These are phyloP conservation scores for Bursaphelenchus okinawaensis DNA, from an alignment of 2,888 invertebrate genomes.

Conservation along the genomic window DNA sequence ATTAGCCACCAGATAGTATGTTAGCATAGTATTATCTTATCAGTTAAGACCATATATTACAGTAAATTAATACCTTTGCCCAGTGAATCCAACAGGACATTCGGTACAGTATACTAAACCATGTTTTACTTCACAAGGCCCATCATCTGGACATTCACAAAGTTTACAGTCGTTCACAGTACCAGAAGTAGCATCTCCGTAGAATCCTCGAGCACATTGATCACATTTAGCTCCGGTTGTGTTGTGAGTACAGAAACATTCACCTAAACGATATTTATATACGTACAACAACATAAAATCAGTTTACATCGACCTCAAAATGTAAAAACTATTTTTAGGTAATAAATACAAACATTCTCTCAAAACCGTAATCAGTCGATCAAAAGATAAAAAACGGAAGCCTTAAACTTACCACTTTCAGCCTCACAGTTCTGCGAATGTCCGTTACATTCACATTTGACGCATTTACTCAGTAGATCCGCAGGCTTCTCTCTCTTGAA, in stretches of 20 bases:
- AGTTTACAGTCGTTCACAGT: conserved; percentile 62
- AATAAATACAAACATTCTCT: neutral
- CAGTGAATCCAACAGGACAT: conserved; percentile 84
- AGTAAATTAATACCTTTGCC: conserved; percentile 15
- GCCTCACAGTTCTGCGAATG: conserved; percentile 93
- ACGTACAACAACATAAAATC: neutral
- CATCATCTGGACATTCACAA: conserved; percentile 86
- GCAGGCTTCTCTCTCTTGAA: conserved; percentile 80
- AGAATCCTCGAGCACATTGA: conserved; percentile 84
- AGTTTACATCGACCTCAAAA: too few relatives aligned
- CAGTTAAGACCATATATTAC: too few relatives aligned
- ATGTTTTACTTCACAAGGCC: conserved; percentile 78
- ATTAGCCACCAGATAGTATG: neutral
- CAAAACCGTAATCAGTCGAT: too few relatives aligned
- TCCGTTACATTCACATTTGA: conserved; percentile 91
- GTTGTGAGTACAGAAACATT: conserved; percentile 91
- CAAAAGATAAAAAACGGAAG: too few relatives aligned
- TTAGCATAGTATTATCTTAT: too few relatives aligned
- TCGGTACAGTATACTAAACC: conserved; percentile 79
- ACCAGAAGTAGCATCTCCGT: conserved; percentile 82
- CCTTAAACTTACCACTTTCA: conserved; percentile 67
- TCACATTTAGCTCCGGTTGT: conserved; percentile 88
- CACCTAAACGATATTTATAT: conserved; percentile 63
- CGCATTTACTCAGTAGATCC: conserved; percentile 85
- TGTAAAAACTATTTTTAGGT: neutral